phyloP scores from a whole-genome alignment of 2,113 vertebrate genomes.

The Nestor notabilis region DNA sequence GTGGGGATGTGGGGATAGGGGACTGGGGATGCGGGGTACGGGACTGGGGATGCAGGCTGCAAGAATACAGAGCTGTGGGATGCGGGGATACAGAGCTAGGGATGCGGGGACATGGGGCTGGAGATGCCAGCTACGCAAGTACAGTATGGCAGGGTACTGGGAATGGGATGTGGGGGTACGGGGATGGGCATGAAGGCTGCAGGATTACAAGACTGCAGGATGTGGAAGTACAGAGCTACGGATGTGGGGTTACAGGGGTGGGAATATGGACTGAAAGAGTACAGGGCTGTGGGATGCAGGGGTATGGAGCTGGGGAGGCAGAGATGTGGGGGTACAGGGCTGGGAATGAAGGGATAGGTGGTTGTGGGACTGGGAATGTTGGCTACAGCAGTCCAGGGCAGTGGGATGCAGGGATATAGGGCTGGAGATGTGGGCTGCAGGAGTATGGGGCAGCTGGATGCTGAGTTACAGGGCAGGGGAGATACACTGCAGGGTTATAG shows the following conservation, averaged over 20 bases:
- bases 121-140: neutral
- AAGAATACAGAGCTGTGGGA: neutral
- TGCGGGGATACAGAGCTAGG: neutral
- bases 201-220: too few species aligned
- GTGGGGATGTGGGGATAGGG: neutral
- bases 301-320: rapidly evolving
- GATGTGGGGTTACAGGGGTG: neutral
- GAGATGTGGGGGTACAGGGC: neutral
- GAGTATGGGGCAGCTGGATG: neutral
- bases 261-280: neutral
- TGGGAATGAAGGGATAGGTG: neutral
- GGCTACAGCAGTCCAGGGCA: neutral
- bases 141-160: too few species aligned
- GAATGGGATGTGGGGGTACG: neutral
- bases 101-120: neutral
- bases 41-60: neutral
- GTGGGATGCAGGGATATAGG: rapidly evolving
- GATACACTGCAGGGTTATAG: neutral
- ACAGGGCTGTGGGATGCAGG: neutral
- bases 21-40: neutral
- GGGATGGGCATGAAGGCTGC: neutral
- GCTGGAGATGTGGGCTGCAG: neutral
- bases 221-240: neutral
- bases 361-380: neutral
- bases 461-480: neutral